These are phyloP conservation scores for Pteropus rufus DNA, from an alignment of 2,797 vertebrate genomes.

Conservation along the genomic window DNA sequence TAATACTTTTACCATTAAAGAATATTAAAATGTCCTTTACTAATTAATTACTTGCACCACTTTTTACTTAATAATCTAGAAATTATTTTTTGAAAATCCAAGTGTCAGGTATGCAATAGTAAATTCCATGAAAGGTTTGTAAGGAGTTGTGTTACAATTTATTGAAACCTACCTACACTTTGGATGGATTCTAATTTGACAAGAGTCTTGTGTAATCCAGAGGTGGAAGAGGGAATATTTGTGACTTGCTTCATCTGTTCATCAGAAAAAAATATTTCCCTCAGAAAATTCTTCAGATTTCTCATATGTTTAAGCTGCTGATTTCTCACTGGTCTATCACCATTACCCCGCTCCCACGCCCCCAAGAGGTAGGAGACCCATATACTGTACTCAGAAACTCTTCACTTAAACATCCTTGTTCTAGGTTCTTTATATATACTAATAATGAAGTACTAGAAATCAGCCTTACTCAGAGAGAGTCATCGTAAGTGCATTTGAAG, in stretches of 20 bases:
- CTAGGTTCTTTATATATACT: background rate
- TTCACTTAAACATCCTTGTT: background rate
- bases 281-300: background rate
- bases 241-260: background rate
- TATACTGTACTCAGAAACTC: background rate
- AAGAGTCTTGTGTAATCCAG: background rate
- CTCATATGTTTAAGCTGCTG: background rate
- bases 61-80: slow-evolving; percentile 35
- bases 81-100: background rate
- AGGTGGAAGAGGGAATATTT: background rate
- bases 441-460: background rate
- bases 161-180: background rate
- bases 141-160: background rate
- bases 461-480: background rate
- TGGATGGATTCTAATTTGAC: background rate
- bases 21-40: slow-evolving; percentile 33
- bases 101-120: background rate
- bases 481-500: background rate
- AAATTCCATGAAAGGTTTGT: background rate
- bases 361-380: background rate
- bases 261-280: background rate
- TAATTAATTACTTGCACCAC: background rate
- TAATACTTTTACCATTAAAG: background rate
- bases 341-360: rapidly evolving
- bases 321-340: background rate